Base-by-base conservation (phyloP, 2,797 vertebrate genomes). In the Toxotes lorentzi region DNA sequence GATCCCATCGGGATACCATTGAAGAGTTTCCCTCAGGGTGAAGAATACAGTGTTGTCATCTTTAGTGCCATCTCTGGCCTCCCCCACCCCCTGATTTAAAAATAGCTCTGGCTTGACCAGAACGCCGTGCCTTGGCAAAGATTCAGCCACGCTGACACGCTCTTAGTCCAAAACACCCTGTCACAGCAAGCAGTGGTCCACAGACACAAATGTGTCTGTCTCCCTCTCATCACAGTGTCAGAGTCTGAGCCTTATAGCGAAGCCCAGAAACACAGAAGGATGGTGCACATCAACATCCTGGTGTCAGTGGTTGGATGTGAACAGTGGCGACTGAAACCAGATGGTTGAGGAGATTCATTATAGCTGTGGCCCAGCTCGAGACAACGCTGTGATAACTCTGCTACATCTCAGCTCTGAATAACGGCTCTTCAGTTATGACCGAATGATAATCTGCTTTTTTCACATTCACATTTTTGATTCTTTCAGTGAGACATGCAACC, bases 21-120 rank as follows among this genome's bases (percentile, higher is more conserved):
- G 81, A 88, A 92, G 87, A 85, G 66, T 84, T 89, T 73, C 77
- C 91, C 87, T 84, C 66, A 23, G 91, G 92, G 81, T 82, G 85
- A 88, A 87, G 79, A 88, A 85, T 85, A 85, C 81, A 85, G 53
- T 80, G 86, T 86, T 92, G 90, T 93, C 92, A 91, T 93, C 88
- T 92, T 86, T 56, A 61, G 81, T 90, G 86, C 89, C 82, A 86
- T 91, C 90, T 79, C 87, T 86, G 83, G 76, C 85, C 86, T 75
- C 54, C 86, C 79, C 71, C 71, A 43, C 74, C 78, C 81, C 68
- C 75, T 48, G 47, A 43, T 79, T 85, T 93, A 91, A 91, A 94
- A 94, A 94, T 95, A 94, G 90, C 89, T 75, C 58, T 27, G 43
- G 69, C 76, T 86, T 59, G 13, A 91, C 80, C 84, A 77, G 70